Base-by-base conservation (phyloP, 2,888 invertebrate genomes). In the Cybosia mesomella region DNA sequence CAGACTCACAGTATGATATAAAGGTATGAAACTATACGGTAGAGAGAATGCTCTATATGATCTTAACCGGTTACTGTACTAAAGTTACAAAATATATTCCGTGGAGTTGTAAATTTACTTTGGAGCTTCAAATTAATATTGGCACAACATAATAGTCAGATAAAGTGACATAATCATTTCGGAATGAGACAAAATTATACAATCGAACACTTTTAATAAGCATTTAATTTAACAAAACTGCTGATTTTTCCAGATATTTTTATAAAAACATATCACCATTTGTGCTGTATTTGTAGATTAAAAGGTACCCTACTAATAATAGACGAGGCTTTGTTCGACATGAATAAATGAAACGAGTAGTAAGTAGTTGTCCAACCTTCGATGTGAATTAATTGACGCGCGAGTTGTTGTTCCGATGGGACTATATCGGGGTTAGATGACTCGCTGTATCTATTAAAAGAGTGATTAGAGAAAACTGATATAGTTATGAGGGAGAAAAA, bases 331-430 rank as follows among this genome's bases (percentile, higher is more conserved):
- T 70, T 71, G 66, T 74, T 70, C 36, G 55, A 58, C 58, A 66
- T 69, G 68, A 79, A 77, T 80, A 69, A 76, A 75, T 82, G 58
- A 80, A 71, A 67, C 58, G 69, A 65, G 64, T 72, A 43, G 43
- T 7, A 43, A 43, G 43, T 49, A 49, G 49, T 18, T 49, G 49
- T 49, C 9, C 66, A 69, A 70, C 39, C 66, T 71, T n/a, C 69
- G 69, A 67, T 61, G 66, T 58, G 71, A 61, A 70, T 75, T 79
- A 80, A 80, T 77, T 77, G 81, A 80, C 78, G 58, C 57, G 65
- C 67, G 68, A 79, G 75, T 70, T 69, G 77, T 76, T 71, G 68
- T 68, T 57, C 61, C 65, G 74, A 72, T 24, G 63, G 58, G 64
- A 71, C 67, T 59, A 49, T 55, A 68, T 69, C 63, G 64, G 64